Evolutionary conservation across 2,888 invertebrate species (phyloP), one percentile per base, ranked within the genome.

Genomic region (Cerceris ruficornis): DNA sequence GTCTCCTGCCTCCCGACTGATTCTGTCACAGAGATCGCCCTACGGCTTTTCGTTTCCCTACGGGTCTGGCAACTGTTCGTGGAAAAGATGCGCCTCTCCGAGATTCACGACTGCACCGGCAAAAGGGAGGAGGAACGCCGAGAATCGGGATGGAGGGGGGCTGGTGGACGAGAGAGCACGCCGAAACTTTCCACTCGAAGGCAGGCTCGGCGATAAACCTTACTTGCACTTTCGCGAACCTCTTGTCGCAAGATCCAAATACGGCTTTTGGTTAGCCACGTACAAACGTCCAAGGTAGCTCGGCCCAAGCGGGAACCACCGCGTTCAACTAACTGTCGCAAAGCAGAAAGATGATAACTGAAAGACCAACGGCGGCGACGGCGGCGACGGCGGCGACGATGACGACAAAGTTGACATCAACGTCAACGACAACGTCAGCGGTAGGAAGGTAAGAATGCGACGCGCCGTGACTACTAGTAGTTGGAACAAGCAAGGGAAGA

Each of bases 151-250:
- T 42, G 9, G 43, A 59, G 62, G 15, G 59, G 58, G 58, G 68
- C 46, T 4, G 42, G 14, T n/a, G 41, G 61, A 15, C 46, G 57
- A 67, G 77, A 66, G 66, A n/a, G 64, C 55, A 69, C 70, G 70
- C 75, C 17, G 50, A 11, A 6, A 14, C 17, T n/a, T 39, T 14
- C 28, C 4, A 13, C 41, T n/a, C 58, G 4, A 11, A 9, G 14
- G 28, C 17, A 28, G 9, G 6, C 9, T 13, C 68, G 11, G 9
- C 55, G 71, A 75, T 72, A 64, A 67, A 69, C 52, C 52, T 70
- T 75, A 75, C 76, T 77, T 75, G 76, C 76, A 70, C 76, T 77
- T 77, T 75, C 77, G 75, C 58, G 54, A 59, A 58, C 54, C 76
- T 76, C 66, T 75, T 77, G 71, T 67, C 62, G 64, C 77, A 49